These are phyloP conservation scores for Serranus cabrilla DNA, from an alignment of 2,797 vertebrate genomes.

Conservation along the genomic window DNA sequence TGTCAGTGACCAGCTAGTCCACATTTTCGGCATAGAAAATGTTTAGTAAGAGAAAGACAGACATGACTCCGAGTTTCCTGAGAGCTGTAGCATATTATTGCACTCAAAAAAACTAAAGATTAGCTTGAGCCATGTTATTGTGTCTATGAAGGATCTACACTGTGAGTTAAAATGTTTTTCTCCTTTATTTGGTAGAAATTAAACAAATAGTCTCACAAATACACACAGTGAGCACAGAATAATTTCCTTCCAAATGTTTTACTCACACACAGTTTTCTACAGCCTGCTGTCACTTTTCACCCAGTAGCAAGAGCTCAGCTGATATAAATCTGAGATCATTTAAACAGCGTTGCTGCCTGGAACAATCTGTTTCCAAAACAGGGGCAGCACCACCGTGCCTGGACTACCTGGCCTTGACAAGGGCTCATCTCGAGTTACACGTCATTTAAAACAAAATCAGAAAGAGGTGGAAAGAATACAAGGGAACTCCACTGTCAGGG, in stretches of 20 bases:
- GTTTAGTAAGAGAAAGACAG: background rate
- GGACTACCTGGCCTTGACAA: constrained; percentile 7
- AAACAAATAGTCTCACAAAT: background rate
- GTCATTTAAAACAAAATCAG: constrained; percentile 16
- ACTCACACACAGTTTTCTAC: background rate
- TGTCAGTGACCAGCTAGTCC: constrained; percentile 3
- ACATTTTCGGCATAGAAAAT: no score
- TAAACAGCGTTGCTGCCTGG: constrained; percentile 4
- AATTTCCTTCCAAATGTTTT: constrained; percentile 5
- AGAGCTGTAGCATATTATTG: background rate
- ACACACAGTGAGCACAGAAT: background rate
- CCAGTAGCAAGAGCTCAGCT: constrained; percentile 15
- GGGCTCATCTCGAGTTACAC: constrained; percentile 5
- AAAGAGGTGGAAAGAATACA: constrained; percentile 6
- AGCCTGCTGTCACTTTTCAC: constrained; percentile 20
- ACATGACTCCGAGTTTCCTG: background rate
- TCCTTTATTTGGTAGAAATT: background rate
- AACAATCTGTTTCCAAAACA: constrained; percentile 50
- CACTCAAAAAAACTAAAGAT: background rate
- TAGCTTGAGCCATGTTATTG: background rate
- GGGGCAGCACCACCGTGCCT: background rate
- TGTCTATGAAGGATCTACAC: background rate
- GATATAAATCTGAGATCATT: constrained; percentile 36
- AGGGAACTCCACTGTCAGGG: background rate
- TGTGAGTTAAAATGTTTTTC: background rate